Conservation (phyloP, 2,113 vertebrate genomes). For the Osmerus eperlanus region DNA sequence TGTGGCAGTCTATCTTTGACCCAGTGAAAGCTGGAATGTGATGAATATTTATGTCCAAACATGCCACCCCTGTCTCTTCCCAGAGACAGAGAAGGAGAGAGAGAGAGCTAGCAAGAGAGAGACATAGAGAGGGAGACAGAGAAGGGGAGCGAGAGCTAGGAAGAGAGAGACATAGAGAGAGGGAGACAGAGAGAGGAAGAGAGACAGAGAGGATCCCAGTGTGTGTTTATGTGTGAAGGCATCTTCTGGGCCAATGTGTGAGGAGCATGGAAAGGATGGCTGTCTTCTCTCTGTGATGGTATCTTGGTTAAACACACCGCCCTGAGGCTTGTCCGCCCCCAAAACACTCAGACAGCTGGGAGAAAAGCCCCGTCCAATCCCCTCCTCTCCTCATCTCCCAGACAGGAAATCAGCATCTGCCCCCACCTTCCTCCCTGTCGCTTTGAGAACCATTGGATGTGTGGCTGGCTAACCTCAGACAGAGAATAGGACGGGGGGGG, state of each 20-base stretch:
- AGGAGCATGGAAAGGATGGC: too few relatives aligned
- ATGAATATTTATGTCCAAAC: constrained; percentile 9
- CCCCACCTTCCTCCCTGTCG: too few relatives aligned
- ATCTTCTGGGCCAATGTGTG: too few relatives aligned
- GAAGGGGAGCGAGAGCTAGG: too few relatives aligned
- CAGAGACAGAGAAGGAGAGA: neutral
- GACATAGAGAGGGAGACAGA: neutral
- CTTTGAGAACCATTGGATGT: too few relatives aligned
- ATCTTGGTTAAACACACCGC: constrained; percentile 54
- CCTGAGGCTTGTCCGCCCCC: constrained; percentile 36
- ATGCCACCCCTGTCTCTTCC: constrained; percentile 19
- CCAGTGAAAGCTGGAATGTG: neutral
- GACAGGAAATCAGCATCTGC: constrained; percentile 27
- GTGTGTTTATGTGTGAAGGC: neutral
- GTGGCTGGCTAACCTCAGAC: too few relatives aligned
- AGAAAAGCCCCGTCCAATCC: constrained; percentile 13
- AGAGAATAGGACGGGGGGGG: too few relatives aligned
- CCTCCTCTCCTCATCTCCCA: constrained; percentile 27
- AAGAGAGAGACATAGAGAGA: neutral
- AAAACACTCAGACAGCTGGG: constrained; percentile 12
- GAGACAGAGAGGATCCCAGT: neutral
- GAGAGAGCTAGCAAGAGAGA: neutral
- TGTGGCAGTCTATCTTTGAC: neutral
- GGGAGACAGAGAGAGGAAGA: neutral
- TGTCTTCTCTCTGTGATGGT: neutral